Evolutionary conservation across 2,888 invertebrate genomes (phyloP), one percentile per base, ranked within the genome.

Genomic region (Leucania comma): DNA sequence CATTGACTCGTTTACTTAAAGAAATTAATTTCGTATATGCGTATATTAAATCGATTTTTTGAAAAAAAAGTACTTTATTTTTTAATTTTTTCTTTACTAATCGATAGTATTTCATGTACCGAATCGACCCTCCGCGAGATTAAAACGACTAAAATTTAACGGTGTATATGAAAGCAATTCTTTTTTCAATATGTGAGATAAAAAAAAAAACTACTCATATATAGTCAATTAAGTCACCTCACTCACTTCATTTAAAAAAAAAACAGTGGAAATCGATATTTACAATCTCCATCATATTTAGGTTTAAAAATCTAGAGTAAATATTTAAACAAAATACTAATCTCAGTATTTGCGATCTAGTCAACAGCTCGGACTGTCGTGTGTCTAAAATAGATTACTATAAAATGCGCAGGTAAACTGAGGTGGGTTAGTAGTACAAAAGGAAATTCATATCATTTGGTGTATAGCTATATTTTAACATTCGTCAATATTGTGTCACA

Each of bases 401-500:
- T 77, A 68, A 68, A 68, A 74, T 80, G 51, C 71, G 78, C 86
- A 88, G 87, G 88, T 88, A 89, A 88, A 56, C 8, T 68, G 85
- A 89, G 89, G 88, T 88, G 87, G 88, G 89, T 88, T 61, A 59
- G 62, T 82, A 72, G 53, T 66, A 8, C 51, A 57, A 67, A 53
- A 71, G 56, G 38, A 66, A 54, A 68, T 61, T 32, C 26, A 66
- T 70, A 17, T 63, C 32, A 26, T 60, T 61, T 72, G 67, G 71
- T 76, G 77, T 78, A 51, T 65, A 57, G 35, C 26, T 50, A 59
- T 50, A 48, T 56, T 69, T 20, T 20, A 14, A 46, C 3, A 53
- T 32, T 68, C 10, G 0, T 62, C 24, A 29, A 20, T 51, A 61
- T 20, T 58, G 20, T 54, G 12, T 42, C n/a, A 60, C 17, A 22